phyloP scores from a whole-genome alignment of 1,140 invertebrate genomes.

The Nymphalis io region DNA sequence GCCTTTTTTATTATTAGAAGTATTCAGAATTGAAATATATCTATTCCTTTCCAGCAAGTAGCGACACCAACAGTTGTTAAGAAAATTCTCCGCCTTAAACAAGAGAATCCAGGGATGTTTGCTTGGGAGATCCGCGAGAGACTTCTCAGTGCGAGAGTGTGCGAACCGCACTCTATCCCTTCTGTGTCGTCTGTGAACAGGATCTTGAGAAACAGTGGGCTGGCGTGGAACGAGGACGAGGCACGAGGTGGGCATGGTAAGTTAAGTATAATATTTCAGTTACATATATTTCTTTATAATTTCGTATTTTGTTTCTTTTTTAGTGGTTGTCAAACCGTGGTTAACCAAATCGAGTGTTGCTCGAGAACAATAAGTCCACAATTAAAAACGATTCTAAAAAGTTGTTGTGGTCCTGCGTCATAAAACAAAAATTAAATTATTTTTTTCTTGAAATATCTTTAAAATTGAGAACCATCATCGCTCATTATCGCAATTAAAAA shows the following conservation, averaged over 20 bases:
- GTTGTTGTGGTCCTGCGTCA: too few species aligned
- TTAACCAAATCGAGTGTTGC: too few species aligned
- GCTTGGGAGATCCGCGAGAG: conserved; percentile 96
- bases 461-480: too few species aligned
- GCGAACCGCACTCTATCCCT: conserved; percentile 92
- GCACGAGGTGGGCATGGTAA: conserved; percentile 58
- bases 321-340: too few species aligned
- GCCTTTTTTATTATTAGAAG: not conserved
- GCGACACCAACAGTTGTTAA: conserved; percentile 95
- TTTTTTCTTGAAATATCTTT: too few species aligned
- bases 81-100: conserved; percentile 94
- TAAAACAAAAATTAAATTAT: too few species aligned
- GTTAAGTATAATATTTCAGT: not conserved
- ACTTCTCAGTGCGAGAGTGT: conserved; percentile 90
- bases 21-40: conserved; percentile 1
- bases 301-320: too few species aligned
- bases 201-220: conserved; percentile 92
- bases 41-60: conserved; percentile 88
- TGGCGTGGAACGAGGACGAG: conserved; percentile 84
- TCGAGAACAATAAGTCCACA: too few species aligned
- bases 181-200: conserved; percentile 97
- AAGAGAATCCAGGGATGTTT: conserved; percentile 95
- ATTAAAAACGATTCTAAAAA: too few species aligned
- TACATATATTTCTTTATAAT: not conserved
- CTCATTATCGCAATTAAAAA: too few species aligned